Evolutionary conservation across 2,113 vertebrate genomes (phyloP).

Genomic region (Ophthalmolycus amberensis): DNA sequence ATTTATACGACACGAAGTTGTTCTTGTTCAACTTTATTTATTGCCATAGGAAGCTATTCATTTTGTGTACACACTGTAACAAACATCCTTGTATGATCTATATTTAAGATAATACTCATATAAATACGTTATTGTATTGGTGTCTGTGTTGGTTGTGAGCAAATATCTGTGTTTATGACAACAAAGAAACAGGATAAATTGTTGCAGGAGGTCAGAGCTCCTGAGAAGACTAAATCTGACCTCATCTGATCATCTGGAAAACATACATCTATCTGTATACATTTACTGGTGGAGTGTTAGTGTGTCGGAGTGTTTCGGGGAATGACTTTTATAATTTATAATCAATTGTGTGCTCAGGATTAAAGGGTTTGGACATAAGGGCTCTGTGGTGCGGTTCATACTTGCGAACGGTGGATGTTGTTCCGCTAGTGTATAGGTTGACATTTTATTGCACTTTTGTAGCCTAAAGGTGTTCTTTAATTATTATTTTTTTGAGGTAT

Average conservation of each 20-base stretch:
- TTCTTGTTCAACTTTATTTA: slow-evolving; percentile 27
- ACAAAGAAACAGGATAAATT: background rate
- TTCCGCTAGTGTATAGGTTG: background rate
- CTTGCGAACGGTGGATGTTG: background rate
- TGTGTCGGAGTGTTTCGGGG: background rate
- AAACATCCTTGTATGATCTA: background rate
- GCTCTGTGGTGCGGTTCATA: background rate
- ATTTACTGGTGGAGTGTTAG: too few relatives aligned
- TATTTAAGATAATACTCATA: background rate
- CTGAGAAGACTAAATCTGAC: background rate
- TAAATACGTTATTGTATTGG: background rate
- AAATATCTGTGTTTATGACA: background rate
- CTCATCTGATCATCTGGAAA: background rate
- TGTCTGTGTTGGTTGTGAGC: slow-evolving; percentile 1
- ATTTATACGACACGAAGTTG: slow-evolving; percentile 10
- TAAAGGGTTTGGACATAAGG: background rate
- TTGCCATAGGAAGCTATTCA: slow-evolving; percentile 11
- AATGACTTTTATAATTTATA: background rate
- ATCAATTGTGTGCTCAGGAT: background rate
- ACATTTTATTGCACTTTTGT: background rate
- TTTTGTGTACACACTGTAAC: background rate
- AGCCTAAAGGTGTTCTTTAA: background rate
- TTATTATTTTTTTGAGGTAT: background rate
- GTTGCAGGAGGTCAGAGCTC: background rate
- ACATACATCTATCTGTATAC: background rate